Conservation (phyloP, 2,797 vertebrate genomes). For the Tiaroga cobitis region DNA sequence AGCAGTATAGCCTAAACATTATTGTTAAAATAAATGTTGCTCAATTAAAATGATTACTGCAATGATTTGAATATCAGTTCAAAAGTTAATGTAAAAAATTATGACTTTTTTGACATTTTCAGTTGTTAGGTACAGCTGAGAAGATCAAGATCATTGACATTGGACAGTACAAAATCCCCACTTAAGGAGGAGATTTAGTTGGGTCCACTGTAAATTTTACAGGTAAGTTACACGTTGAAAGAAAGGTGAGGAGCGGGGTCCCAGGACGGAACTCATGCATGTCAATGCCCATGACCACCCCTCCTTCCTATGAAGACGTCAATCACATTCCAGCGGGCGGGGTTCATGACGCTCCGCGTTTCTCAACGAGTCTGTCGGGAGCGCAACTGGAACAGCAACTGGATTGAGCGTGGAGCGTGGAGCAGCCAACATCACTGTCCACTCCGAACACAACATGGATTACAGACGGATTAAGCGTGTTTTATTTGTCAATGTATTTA, state of each 20-base stretch:
- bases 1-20: not conserved
- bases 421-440: constrained; percentile 60
- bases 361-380: constrained; percentile 77
- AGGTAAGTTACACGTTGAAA: constrained; percentile 44
- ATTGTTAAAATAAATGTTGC: not conserved
- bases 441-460: constrained; percentile 73
- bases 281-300: constrained; percentile 49
- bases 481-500: constrained; percentile 76
- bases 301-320: constrained; percentile 46
- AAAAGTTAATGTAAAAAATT: not conserved
- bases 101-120: no score
- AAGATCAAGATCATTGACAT: not conserved
- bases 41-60: not conserved
- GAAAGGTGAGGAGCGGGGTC: constrained; percentile 42
- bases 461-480: constrained; percentile 70
- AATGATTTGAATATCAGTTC: not conserved
- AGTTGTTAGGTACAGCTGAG: not conserved
- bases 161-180: not conserved
- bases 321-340: constrained; percentile 77
- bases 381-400: constrained; percentile 52
- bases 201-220: not conserved
- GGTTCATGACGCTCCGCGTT: constrained; percentile 67
- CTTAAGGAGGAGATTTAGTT: not conserved
- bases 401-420: constrained; percentile 60
- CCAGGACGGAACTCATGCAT: constrained; percentile 2